Evolutionary conservation across 1,140 invertebrate species (phyloP), one percentile per base, ranked within the genome.

Genomic region (Anadara kagoshimensis): DNA sequence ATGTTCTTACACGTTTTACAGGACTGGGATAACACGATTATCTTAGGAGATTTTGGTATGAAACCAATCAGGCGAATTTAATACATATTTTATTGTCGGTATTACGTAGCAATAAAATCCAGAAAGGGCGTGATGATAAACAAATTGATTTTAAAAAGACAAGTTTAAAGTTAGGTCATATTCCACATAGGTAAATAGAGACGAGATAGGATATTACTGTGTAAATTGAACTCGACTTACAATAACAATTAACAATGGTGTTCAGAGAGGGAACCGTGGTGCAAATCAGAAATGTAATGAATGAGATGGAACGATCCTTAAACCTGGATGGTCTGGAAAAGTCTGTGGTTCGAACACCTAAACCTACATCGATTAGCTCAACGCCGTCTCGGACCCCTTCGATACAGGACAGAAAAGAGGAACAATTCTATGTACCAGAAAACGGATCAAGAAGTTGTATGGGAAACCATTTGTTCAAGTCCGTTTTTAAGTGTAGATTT

Each of bases 391-490:
- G 29, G 53, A 45, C 5, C 11, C 20, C 18, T 47, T n/a, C 57
- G 16, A 7, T 36, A 7, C 29, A 36, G 7, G 29, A 36, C 2
- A 36, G 45, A 14, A 47, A 59, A 41, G 43, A 51, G 29, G 16
- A 51, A 4, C 51, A 73, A 45, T 53, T 61, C 11, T 57, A 58
- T 44, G 8, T 74, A 43, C 56, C 49, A 18, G 69, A 67, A 8
- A 69, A 58, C 7, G 73, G 68, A 36, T 63, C 69, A 5, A 75
- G 58, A 36, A 73, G 74, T 1, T 81, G 76, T 59, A 73, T 81
- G 45, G 79, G 76, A 53, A 82, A 82, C 57, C 70, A 72, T 67
- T 62, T 84, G 7, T 84, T 84, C 44, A 78, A 84, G 45, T 73
- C 79, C 1, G 80, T 81, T 0, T 79, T 78, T 36, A 84, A 84